Evolutionary conservation across 2,113 vertebrate species (phyloP).

Genomic region (Ochotona curzoniae): DNA sequence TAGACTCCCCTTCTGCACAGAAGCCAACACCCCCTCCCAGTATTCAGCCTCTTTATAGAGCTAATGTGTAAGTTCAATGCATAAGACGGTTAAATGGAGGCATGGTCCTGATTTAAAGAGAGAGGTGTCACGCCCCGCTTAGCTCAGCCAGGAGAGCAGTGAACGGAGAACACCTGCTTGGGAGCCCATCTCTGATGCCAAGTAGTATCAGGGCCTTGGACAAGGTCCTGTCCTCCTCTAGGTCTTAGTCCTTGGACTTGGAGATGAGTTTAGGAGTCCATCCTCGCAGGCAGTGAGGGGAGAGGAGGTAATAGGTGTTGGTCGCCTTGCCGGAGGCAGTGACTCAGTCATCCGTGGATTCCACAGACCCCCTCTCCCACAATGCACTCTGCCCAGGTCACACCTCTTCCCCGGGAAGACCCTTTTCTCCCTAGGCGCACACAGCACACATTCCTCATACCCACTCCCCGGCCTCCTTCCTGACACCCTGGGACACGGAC

Average conservation of each 20-base stretch:
- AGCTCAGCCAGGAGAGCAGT: neutral
- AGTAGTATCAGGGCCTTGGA: neutral
- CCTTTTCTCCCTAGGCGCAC: neutral
- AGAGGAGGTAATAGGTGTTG: neutral
- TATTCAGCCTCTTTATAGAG: neutral
- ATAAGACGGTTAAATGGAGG: neutral
- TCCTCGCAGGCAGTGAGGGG: neutral
- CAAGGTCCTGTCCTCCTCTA: accelerated
- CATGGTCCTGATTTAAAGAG: neutral
- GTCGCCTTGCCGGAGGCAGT: neutral
- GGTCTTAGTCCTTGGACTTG: neutral
- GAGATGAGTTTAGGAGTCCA: neutral
- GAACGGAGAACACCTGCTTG: too few species aligned
- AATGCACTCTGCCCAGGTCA: neutral
- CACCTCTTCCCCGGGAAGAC: neutral
- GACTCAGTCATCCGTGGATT: neutral
- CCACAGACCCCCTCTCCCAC: neutral
- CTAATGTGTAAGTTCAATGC: neutral
- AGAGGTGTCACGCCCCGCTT: neutral
- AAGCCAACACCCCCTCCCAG: neutral
- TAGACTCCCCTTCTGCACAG: neutral
- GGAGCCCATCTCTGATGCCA: neutral
- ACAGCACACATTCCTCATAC: neutral
- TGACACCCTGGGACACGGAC: conserved; percentile 3
- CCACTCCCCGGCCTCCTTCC: neutral